phyloP scores from a whole-genome alignment of 2,113 vertebrate species.

The Ibidorhyncha struthersii region DNA sequence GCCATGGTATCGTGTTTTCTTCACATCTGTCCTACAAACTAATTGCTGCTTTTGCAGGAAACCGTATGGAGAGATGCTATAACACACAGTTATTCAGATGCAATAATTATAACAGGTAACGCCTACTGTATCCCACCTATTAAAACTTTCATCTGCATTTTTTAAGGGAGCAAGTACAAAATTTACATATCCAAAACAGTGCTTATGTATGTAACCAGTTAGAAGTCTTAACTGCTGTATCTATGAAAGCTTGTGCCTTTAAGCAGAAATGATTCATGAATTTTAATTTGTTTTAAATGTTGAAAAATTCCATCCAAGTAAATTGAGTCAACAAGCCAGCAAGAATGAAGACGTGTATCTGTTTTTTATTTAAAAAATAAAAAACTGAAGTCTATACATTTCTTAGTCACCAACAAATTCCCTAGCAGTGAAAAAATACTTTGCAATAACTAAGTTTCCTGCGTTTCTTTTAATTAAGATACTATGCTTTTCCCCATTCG shows the following conservation, averaged over 20 bases:
- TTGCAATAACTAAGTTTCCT: not conserved
- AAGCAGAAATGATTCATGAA: conserved; percentile 54
- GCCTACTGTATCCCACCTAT: not conserved
- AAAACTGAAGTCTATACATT: conserved; percentile 1
- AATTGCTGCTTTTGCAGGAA: not conserved
- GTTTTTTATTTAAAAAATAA: conserved; percentile 33
- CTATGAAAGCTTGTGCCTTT: conserved; percentile 33
- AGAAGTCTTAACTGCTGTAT: not conserved
- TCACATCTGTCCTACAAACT: not conserved
- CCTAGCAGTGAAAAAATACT: conserved; percentile 7
- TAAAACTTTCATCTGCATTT: not conserved
- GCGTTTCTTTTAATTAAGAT: conserved; percentile 19
- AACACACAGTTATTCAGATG: not conserved
- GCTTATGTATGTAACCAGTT: not conserved
- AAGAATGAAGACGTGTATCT: conserved; percentile 24
- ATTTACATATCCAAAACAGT: not conserved
- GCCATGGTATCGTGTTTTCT: not conserved
- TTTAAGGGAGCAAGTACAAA: not conserved
- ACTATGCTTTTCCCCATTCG: not conserved
- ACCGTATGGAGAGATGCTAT: not conserved
- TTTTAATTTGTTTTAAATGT: conserved; percentile 62
- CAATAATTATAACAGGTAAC: not conserved
- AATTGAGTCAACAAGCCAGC: conserved; percentile 36
- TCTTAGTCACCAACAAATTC: conserved; percentile 23
- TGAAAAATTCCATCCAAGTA: conserved; percentile 45